phyloP scores from a whole-genome alignment of 2,797 vertebrate genomes.

The Craterocephalus amniculus region DNA sequence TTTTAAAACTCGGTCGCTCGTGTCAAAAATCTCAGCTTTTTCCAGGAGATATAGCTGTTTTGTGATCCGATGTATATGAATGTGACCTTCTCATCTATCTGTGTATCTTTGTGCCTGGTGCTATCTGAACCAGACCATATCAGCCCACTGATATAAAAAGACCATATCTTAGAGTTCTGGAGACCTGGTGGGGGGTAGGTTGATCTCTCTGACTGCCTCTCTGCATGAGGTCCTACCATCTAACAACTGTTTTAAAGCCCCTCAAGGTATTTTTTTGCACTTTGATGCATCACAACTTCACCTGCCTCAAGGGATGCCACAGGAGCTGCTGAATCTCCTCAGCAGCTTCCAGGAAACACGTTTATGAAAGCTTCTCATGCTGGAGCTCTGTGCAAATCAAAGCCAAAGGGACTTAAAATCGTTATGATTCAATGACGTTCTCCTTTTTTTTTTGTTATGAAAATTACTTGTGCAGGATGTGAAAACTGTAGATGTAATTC shows the following conservation, averaged over 20 bases:
- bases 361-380: constrained; percentile 33
- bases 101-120: constrained; percentile 61
- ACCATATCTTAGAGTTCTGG: constrained; percentile 32
- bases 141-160: constrained; percentile 34
- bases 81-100: constrained; percentile 61
- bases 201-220: constrained; percentile 39
- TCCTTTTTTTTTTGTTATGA: constrained; percentile 12
- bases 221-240: constrained; percentile 21
- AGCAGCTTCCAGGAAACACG: constrained; percentile 36
- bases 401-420: constrained; percentile 62
- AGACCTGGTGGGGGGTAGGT: constrained; percentile 31
- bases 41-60: constrained; percentile 49
- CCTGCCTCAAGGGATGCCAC: constrained; percentile 48
- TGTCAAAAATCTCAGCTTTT: constrained; percentile 33
- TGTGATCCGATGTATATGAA: constrained; percentile 65
- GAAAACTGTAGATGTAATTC: constrained; percentile 17
- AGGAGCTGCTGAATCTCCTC: constrained; percentile 27
- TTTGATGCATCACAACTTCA: constrained; percentile 54
- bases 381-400: constrained; percentile 45
- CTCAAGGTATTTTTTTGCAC: constrained; percentile 34
- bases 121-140: constrained; percentile 59
- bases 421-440: constrained; percentile 16
- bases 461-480: constrained; percentile 17
- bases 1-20: constrained; percentile 36
- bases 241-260: constrained; percentile 36